Evolutionary conservation across 2,113 vertebrate species (phyloP).

Genomic region (Oplegnathus fasciatus): DNA sequence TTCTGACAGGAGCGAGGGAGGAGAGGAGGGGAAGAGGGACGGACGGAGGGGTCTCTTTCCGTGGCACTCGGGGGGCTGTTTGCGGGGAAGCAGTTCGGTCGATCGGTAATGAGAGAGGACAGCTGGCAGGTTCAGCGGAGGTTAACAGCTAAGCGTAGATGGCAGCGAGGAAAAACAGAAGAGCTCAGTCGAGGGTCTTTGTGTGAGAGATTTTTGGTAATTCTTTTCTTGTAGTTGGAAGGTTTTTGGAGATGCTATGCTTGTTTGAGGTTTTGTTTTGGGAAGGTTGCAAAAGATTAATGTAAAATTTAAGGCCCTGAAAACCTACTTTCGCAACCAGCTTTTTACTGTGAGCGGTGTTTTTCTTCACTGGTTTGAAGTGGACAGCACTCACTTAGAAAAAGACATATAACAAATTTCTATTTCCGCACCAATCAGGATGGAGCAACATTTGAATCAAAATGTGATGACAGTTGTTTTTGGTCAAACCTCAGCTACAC

Average conservation of each 20-base stretch:
- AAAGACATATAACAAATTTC: not conserved
- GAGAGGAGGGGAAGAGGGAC: constrained; percentile 13
- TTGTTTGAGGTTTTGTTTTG: constrained; percentile 2
- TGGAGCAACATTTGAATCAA: not conserved
- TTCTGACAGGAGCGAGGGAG: constrained; percentile 64
- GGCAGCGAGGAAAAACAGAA: constrained; percentile 66
- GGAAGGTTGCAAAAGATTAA: not conserved
- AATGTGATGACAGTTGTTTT: not conserved
- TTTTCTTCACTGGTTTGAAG: not conserved
- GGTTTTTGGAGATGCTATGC: not conserved
- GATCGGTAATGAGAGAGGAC: constrained; percentile 77
- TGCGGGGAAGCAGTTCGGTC: constrained; percentile 56
- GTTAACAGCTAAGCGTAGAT: constrained; percentile 73
- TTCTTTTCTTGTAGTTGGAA: not conserved
- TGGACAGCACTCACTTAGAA: not conserved
- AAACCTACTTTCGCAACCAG: not conserved
- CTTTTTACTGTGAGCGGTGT: not conserved
- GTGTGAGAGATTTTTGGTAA: constrained; percentile 14
- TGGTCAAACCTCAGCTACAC: not conserved
- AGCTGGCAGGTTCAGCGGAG: constrained; percentile 80
- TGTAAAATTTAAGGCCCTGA: not conserved
- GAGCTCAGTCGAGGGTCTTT: constrained; percentile 43
- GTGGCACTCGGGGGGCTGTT: constrained; percentile 63
- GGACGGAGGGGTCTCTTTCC: constrained; percentile 53
- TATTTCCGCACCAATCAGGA: not conserved